Evolutionary conservation across 2,888 invertebrate species (phyloP).

Genomic region (Eledone cirrhosa): DNA sequence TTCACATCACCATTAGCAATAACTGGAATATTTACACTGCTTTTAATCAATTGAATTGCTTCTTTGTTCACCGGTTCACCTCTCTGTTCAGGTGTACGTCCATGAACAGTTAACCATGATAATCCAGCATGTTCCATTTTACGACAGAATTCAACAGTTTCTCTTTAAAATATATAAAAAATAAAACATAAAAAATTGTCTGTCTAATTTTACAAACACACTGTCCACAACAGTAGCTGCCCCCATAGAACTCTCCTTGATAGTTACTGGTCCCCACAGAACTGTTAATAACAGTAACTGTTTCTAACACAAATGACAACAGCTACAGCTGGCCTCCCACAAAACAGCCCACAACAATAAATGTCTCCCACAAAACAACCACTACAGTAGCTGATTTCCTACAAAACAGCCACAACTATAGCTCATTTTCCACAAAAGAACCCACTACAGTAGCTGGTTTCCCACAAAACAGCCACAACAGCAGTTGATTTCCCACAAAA

Average conservation of each 20-base stretch:
- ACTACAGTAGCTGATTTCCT: too few relatives aligned
- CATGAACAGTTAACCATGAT: conserved; percentile 90
- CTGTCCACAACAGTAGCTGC: background rate
- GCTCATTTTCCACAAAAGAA: too few relatives aligned
- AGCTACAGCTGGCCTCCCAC: too few relatives aligned
- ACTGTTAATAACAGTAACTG: too few relatives aligned
- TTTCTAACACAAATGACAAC: too few relatives aligned
- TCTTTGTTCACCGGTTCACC: conserved; percentile 75
- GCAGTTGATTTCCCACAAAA: too few relatives aligned
- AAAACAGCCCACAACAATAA: too few relatives aligned
- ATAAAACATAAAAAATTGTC: background rate
- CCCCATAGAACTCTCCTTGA: background rate
- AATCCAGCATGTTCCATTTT: conserved; percentile 86
- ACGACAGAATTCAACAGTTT: conserved; percentile 82
- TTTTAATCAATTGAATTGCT: conserved; percentile 78
- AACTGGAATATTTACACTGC: conserved; percentile 81
- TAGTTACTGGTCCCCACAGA: background rate
- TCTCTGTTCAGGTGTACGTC: conserved; percentile 85
- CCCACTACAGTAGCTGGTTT: too few relatives aligned
- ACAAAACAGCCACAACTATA: too few relatives aligned
- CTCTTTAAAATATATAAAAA: conserved; percentile 50
- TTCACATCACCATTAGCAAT: conserved; percentile 93
- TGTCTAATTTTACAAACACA: background rate
- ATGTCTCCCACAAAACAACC: too few relatives aligned
- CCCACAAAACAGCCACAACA: too few relatives aligned